Evolutionary conservation across 2,113 vertebrate genomes (phyloP).

Genomic region (Antechinus stuartii): DNA sequence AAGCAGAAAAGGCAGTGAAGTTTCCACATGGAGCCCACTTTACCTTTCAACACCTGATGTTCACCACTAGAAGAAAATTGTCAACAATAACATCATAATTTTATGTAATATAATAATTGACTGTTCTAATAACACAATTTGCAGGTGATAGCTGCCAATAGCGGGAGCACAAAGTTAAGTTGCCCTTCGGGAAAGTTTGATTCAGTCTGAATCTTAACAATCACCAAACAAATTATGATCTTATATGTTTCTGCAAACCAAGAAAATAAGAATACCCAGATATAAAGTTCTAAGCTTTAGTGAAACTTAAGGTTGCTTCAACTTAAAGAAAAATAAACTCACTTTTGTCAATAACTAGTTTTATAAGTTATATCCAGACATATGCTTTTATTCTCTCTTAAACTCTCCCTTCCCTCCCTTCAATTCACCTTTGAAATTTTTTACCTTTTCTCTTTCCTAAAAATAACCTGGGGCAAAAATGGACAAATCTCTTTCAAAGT

Average conservation of each 20-base stretch:
- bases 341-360: background rate
- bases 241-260: background rate
- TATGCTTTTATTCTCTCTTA: background rate
- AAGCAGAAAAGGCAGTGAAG: background rate
- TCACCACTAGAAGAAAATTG: background rate
- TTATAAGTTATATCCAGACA: background rate
- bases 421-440: background rate
- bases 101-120: too few species aligned
- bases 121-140: too few species aligned
- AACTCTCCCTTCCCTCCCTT: background rate
- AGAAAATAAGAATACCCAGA: background rate
- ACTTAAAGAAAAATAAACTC: background rate
- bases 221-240: background rate
- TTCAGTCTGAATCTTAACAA: background rate
- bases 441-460: background rate
- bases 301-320: background rate
- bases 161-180: background rate
- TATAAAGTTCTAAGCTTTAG: constrained; percentile 45
- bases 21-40: background rate
- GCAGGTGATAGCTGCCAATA: background rate
- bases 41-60: constrained; percentile 1
- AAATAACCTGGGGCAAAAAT: background rate
- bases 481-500: background rate
- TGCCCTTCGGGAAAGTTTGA: background rate
- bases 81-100: background rate